Base-by-base conservation (phyloP, 2,888 invertebrate species). In the Microchrysa polita region DNA sequence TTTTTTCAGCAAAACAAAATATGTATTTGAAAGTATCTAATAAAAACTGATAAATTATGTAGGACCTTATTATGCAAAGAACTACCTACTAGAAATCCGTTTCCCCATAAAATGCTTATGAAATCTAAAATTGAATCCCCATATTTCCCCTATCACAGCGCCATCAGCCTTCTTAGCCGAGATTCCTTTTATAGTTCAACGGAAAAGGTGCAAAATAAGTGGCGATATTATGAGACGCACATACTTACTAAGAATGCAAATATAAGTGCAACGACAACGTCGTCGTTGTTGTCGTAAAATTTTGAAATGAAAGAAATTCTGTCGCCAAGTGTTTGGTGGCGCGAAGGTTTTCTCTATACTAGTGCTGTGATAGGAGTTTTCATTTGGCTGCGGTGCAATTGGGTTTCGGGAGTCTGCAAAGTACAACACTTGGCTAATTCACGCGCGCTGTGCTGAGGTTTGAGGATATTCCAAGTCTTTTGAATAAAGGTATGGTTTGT, bases 181-280 rank as follows among this genome's bases (percentile, higher is more conserved):
- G 14, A n/a, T 48, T 55, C 22, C 55, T 16, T 5, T 52, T 53
- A 9, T 12, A 10, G n/a, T 67, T 67, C 52, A 67, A 67, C 53
- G 52, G 53, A 42, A 53, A 53, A 67, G 53, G 67, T 67, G 67
- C 52, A 52, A 52, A 67, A 67, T 67, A 67, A 52, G 34, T 27
- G 27, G 27, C 27, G 27, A 34, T 53, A 53, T 67, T 67, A 16
- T 53, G 53, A 67, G n/a, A 53, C 16, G 34, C 27, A 27, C 22
- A 22, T 20, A 53, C 52, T 67, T 20, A 53, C 52, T 67, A 67
- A 34, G 42, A 53, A 67, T 67, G 67, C 67, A 53, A 52, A 53
- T 42, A 61, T 48, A n/a, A n/a, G 65, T 48, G 44, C 20, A 12
- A 2, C 20, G n/a, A n/a, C n/a, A n/a, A n/a, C n/a, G n/a, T n/a